A percentile compares a stretch with the other conserved stretches of the same genome.
These are phyloP conservation scores for Melipona quadrifasciata DNA, from an alignment of 1,140 invertebrate species.

Conservation along the genomic window DNA sequence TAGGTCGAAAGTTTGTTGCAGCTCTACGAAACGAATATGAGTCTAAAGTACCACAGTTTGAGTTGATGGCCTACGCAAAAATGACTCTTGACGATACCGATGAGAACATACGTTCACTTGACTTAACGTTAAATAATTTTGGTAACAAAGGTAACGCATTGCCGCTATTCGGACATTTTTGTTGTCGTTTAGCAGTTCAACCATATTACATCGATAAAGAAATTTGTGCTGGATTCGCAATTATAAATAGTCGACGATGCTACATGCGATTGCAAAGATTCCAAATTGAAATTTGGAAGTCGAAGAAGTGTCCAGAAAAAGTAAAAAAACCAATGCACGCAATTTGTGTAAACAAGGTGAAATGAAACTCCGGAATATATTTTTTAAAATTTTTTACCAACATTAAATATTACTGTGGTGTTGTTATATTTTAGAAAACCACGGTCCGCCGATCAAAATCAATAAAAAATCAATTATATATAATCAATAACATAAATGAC, in stretches of 20 bases:
- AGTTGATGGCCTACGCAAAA: slow-evolving; percentile 86
- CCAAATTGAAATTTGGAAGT: slow-evolving; percentile 76
- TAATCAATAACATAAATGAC: slow-evolving; percentile 78
- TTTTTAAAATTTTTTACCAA: not conserved
- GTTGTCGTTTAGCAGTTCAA: slow-evolving; percentile 87
- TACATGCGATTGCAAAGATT: slow-evolving; percentile 77
- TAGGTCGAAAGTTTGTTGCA: slow-evolving; percentile 85
- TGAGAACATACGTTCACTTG: slow-evolving; percentile 83
- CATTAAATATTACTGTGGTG: not conserved
- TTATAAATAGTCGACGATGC: slow-evolving; percentile 77
- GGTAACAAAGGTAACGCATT: slow-evolving; percentile 83
- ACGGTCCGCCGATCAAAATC: slow-evolving; percentile 73
- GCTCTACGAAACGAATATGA: slow-evolving; percentile 83
- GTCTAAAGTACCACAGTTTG: slow-evolving; percentile 85
- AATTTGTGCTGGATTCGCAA: slow-evolving; percentile 82
- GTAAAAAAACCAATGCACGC: slow-evolving; percentile 70
- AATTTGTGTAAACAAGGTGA: slow-evolving; percentile 77
- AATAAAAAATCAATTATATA: slow-evolving; percentile 75
- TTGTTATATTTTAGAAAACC: slow-evolving; percentile 72
- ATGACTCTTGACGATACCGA: slow-evolving; percentile 85
- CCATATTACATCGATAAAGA: slow-evolving; percentile 85
- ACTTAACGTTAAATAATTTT: slow-evolving; percentile 81
- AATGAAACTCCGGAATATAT: not conserved
- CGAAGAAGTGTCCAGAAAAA: slow-evolving; percentile 78
- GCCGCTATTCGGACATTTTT: slow-evolving; percentile 89